Evolutionary conservation across 2,888 invertebrate species (phyloP).

Genomic region (Thera obeliscata): DNA sequence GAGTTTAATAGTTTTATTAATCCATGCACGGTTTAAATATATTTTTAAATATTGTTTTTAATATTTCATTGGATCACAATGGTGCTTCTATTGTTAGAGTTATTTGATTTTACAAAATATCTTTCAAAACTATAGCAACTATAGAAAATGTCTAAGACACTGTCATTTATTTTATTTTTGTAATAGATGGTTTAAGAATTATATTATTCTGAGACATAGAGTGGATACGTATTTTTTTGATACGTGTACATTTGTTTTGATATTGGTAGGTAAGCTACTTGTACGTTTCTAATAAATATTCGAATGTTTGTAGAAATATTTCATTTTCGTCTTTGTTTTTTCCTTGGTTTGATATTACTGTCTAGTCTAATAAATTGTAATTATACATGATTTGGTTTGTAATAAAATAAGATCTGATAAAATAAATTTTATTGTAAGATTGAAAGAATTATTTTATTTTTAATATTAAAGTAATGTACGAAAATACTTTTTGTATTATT

Average conservation of each 20-base stretch:
- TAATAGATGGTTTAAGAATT: no score
- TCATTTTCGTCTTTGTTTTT: constrained; percentile 14
- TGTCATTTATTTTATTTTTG: no score
- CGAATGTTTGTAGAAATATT: not conserved
- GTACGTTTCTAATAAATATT: not conserved
- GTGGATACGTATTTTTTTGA: no score
- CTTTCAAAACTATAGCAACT: constrained; percentile 2
- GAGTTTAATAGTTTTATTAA: constrained; percentile 4
- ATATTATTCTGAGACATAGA: no score
- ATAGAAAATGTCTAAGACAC: not conserved
- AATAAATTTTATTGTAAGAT: constrained; percentile 61
- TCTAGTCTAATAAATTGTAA: constrained; percentile 79
- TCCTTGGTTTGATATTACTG: constrained; percentile 72
- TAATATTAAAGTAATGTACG: constrained; percentile 57
- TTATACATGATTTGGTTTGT: constrained; percentile 64
- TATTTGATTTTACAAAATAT: constrained; percentile 30
- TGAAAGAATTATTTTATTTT: constrained; percentile 73
- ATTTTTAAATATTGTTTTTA: constrained; percentile 16
- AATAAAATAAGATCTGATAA: constrained; percentile 67
- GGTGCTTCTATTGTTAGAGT: constrained; percentile 56
- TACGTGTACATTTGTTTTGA: no score
- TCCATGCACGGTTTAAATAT: constrained; percentile 23
- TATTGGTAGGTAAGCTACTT: not conserved
- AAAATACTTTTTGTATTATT: constrained; percentile 38
- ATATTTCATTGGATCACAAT: constrained; percentile 58